Conservation (phyloP, 2,113 vertebrate genomes). For the Pachypanchax playfairii region DNA sequence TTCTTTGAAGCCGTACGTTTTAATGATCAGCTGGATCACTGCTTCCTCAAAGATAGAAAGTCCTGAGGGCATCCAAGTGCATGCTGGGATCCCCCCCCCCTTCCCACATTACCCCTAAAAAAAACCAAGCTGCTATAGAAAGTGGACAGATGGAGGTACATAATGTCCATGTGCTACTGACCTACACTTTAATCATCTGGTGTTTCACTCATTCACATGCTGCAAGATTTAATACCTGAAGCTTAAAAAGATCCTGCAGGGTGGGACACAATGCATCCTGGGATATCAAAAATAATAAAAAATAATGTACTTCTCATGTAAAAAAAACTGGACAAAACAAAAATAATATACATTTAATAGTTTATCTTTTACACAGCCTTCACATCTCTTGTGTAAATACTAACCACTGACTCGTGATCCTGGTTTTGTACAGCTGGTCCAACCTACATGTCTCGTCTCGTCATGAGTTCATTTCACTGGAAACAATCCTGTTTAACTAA, state of each 20-base stretch:
- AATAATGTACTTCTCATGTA: too few relatives aligned
- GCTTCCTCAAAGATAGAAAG: conserved; percentile 14
- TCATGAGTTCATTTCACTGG: too few relatives aligned
- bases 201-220: conserved; percentile 2
- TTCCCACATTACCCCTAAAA: conserved; percentile 19
- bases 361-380: too few relatives aligned
- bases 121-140: conserved; percentile 4
- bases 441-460: too few relatives aligned
- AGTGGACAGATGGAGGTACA: background rate
- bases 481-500: too few relatives aligned
- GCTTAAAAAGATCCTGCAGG: background rate
- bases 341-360: too few relatives aligned
- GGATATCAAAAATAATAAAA: too few relatives aligned
- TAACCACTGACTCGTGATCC: too few relatives aligned
- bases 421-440: too few relatives aligned
- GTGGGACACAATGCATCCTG: background rate
- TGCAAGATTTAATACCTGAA: background rate
- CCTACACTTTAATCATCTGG: background rate
- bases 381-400: too few relatives aligned
- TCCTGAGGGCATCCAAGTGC: conserved; percentile 19
- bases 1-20: conserved; percentile 24
- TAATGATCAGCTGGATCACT: conserved; percentile 16
- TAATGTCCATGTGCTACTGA: background rate
- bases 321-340: too few relatives aligned
- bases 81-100: conserved; percentile 28